phyloP scores from a whole-genome alignment of 2,797 vertebrate genomes.

The Peromyscus attwateri region DNA sequence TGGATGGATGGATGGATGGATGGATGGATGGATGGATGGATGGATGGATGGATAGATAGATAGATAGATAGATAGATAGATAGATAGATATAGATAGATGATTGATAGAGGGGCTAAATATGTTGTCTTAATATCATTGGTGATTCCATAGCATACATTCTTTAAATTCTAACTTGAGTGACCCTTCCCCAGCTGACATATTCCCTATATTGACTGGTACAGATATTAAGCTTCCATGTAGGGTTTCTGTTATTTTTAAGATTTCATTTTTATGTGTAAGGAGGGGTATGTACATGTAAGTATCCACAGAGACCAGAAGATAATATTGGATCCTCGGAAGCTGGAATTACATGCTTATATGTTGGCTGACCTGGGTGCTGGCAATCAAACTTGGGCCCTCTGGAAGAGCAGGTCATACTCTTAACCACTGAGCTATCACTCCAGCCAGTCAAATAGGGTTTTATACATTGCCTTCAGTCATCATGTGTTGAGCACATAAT shows the following conservation, averaged over 20 bases:
- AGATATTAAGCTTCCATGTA: background rate
- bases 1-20: background rate
- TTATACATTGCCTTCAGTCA: too few relatives aligned
- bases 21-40: too few relatives aligned
- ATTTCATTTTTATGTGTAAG: background rate
- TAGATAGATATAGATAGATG: background rate
- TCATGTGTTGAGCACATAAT: background rate
- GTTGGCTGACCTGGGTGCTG: background rate
- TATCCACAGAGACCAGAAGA: background rate
- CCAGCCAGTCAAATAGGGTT: background rate
- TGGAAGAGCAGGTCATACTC: background rate
- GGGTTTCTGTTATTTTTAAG: background rate
- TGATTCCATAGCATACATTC: background rate
- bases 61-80: background rate
- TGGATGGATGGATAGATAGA: background rate
- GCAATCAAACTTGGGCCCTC: background rate
- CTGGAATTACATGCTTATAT: too few relatives aligned
- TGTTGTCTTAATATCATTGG: background rate
- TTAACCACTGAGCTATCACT: background rate
- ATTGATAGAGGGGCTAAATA: background rate
- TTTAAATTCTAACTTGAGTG: background rate
- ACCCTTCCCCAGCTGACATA: background rate
- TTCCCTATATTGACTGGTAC: accelerated
- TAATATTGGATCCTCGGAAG: background rate
- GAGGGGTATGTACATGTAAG: too few relatives aligned